phyloP scores from a whole-genome alignment of 2,113 vertebrate genomes.

The Otolemur garnettii region DNA sequence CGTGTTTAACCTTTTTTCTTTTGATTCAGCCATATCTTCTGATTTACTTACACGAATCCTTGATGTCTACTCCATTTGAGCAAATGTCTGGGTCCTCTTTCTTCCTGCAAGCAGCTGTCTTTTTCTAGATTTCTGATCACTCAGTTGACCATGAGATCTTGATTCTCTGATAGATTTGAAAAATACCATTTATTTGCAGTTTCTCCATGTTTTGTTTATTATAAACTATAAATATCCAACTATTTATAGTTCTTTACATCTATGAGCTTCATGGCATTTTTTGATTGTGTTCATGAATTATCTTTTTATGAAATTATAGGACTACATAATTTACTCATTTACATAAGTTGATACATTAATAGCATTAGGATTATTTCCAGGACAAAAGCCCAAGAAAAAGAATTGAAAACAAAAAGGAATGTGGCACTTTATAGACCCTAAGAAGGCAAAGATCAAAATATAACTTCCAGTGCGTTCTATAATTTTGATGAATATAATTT shows the following conservation, averaged over 20 bases:
- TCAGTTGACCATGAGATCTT: neutral
- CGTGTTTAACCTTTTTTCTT: neutral
- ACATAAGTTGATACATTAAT: neutral
- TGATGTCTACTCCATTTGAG: neutral
- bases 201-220: neutral
- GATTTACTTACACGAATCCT: neutral
- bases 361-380: neutral
- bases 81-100: neutral
- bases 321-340: no score
- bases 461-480: neutral
- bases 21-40: neutral
- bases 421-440: neutral
- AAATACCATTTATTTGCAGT: neutral
- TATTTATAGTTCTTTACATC: neutral
- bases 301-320: neutral
- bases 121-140: neutral
- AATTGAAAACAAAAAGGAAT: neutral
- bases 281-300: neutral
- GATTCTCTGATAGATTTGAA: neutral
- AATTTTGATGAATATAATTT: conserved; percentile 20
- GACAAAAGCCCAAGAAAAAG: neutral
- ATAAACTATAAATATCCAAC: neutral
- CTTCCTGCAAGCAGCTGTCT: neutral
- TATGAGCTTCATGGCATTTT: neutral
- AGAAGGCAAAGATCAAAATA: conserved; percentile 27